Base-by-base conservation (phyloP, 2,113 vertebrate species). In the Oxygymnocypris stewartii region DNA sequence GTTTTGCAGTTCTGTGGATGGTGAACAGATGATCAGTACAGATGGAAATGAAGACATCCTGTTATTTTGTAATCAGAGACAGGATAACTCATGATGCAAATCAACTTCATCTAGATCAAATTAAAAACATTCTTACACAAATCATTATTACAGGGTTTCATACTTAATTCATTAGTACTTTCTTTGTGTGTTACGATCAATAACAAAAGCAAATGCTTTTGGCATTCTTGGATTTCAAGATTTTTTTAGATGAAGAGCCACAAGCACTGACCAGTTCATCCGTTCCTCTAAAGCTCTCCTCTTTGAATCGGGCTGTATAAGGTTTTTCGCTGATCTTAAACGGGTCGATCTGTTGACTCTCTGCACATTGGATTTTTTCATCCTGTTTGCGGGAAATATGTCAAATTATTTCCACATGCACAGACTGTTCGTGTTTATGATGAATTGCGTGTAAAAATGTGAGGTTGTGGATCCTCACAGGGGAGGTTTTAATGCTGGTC, bases 1-100 rank as follows among this genome's bases (percentile, higher is more conserved):
- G 92, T 94, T 85, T 88, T 90, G 85, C 96, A 97, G 87, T 94
- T 95, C 96, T 97, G 93, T 25, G 65, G 79, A 85, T 35, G 59
- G 35, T 6, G 31, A 6, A 83, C 63, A 67, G 20, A 88, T 76
- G 25, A 84, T 31, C n/a, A 49, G 49, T 44, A 69, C 20, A 7
- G 80, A 42, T 37, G 65, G 5, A 23, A 83, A 82, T 14, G 7
- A 44, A 81, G 79, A 81, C 79, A 81, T 81, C 59, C 79, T 81
- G 79, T 81, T 65, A 42, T 80, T 31, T 80, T 63, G 78, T 80
- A 42, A 42, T 80, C 78, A 8, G 5, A 47, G 23, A 76, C 42
- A 16, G 12, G n/a, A 44, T 25, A 28, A 20, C n/a, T 44, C 78
- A 59, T 79, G 54, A 13, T 42, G 23, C 37, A 80, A 16, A 42